Percentiles rank a stretch among this genome's conserved stretches.
Conservation (phyloP, 2,113 vertebrate genomes). For the Pelmatolapia mariae region DNA sequence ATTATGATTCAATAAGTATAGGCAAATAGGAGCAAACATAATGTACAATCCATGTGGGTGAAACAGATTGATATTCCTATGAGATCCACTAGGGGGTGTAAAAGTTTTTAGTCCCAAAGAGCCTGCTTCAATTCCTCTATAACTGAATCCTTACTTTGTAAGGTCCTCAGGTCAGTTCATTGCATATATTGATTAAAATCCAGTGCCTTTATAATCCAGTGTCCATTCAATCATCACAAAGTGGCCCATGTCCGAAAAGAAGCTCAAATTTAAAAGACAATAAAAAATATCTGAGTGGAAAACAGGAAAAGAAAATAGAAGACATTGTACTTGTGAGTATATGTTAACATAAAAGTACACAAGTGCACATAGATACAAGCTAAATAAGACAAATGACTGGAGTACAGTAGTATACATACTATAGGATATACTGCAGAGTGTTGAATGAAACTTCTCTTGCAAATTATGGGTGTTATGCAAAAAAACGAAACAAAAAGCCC, state of each 20-base stretch:
- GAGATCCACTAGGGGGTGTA: constrained; percentile 65
- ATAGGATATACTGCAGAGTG: background rate
- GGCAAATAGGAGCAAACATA: background rate
- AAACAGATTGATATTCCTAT: background rate
- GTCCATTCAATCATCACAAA: background rate
- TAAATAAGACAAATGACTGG: background rate
- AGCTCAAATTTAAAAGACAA: background rate
- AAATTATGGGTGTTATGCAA: background rate
- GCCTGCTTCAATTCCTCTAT: background rate
- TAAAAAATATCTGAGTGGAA: background rate
- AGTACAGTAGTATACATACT: background rate
- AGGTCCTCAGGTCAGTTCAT: background rate
- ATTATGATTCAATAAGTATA: background rate
- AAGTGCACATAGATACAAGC: background rate
- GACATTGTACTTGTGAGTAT: background rate
- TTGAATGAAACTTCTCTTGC: background rate
- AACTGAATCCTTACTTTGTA: background rate
- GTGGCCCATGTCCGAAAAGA: background rate
- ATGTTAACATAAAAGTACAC: background rate
- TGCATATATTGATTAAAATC: background rate
- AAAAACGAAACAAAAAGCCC: background rate
- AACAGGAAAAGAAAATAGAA: background rate
- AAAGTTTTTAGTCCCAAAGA: constrained; percentile 32
- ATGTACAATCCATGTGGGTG: background rate
- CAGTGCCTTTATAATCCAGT: background rate